Conservation (phyloP, 2,888 invertebrate genomes). For the Trachelus stipa region DNA sequence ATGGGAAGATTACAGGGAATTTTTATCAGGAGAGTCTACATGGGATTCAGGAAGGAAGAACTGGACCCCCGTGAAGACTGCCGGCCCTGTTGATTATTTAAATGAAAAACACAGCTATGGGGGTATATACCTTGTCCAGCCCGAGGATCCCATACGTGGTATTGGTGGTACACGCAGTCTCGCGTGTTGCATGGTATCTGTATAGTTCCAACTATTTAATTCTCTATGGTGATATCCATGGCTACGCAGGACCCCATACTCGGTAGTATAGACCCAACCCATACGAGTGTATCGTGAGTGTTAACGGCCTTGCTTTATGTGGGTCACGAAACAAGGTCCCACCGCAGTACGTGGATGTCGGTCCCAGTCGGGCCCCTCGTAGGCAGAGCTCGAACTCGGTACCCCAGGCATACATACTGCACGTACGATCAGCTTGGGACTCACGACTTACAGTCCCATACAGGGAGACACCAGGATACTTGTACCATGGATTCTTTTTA, state of each 20-base stretch:
- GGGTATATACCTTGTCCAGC: constrained; percentile 10
- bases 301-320: constrained; percentile 66
- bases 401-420: background rate
- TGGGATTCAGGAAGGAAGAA: background rate
- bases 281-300: constrained; percentile 55
- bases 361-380: background rate
- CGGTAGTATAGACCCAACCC: constrained; percentile 40
- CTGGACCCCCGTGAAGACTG: background rate
- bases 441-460: background rate
- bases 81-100: constrained; percentile 14
- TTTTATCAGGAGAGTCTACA: background rate
- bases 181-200: constrained; percentile 32
- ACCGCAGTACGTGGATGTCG: constrained; percentile 40
- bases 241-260: constrained; percentile 34
- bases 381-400: background rate
- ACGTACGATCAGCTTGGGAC: background rate
- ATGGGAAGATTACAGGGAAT: background rate
- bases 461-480: background rate
- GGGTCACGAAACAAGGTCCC: constrained; percentile 66
- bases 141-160: background rate
- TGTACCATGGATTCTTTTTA: background rate
- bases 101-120: constrained; percentile 17
- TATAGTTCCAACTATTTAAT: constrained; percentile 18
- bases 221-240: constrained; percentile 17
- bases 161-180: constrained; percentile 16